phyloP scores from a whole-genome alignment of 2,888 invertebrate species.

The Plebejus argus region DNA sequence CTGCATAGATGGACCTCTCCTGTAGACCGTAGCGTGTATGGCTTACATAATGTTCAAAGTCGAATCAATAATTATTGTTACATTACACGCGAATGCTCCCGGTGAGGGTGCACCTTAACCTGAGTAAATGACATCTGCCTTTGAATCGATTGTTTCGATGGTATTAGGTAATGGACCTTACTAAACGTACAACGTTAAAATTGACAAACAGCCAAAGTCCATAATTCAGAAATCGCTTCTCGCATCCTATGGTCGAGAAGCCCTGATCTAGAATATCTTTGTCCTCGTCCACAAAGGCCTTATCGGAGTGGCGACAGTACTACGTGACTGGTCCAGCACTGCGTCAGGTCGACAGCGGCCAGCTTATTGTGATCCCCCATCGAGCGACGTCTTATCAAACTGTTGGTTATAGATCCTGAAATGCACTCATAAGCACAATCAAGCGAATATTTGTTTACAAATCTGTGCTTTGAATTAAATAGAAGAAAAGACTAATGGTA shows the following conservation, averaged over 20 bases:
- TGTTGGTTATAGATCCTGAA: background rate
- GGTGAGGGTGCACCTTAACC: too few relatives aligned
- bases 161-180: too few relatives aligned
- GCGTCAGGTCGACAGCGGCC: conserved; percentile 38
- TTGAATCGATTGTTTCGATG: too few relatives aligned
- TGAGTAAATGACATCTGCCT: too few relatives aligned
- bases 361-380: conserved; percentile 35
- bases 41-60: too few relatives aligned
- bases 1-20: too few relatives aligned
- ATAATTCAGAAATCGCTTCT: background rate
- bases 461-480: background rate
- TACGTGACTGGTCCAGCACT: conserved; percentile 41
- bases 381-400: background rate
- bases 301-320: conserved; percentile 38
- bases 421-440: background rate
- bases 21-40: too few relatives aligned
- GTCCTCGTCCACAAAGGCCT: conserved; percentile 41
- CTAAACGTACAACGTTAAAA: too few relatives aligned
- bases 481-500: too few relatives aligned
- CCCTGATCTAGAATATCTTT: conserved; percentile 33
- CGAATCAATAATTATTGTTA: too few relatives aligned
- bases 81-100: too few relatives aligned
- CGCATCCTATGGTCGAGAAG: background rate
- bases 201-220: background rate
- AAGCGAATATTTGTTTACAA: background rate